Percentiles rank a stretch among this genome's conserved stretches.
Conservation (phyloP, 2,797 vertebrate species). For the Thaleichthys pacificus region DNA sequence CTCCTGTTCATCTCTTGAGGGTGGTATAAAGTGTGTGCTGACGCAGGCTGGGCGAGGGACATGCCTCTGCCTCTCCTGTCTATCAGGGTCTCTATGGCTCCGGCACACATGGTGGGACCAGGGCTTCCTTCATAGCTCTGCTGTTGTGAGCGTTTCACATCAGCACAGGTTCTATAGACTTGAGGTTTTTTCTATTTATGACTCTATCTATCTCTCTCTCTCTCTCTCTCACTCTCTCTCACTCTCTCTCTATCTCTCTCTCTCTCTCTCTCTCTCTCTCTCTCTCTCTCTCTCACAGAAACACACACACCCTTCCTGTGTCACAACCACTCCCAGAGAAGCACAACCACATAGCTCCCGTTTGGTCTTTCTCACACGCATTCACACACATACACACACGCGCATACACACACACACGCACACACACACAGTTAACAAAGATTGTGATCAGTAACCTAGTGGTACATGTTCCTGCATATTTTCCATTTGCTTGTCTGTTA, state of each 20-base stretch:
- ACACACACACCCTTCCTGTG: conserved; percentile 20
- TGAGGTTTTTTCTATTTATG: not conserved
- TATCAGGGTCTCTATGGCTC: not conserved
- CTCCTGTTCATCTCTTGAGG: not conserved
- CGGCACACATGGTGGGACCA: not conserved
- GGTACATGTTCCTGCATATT: conserved; percentile 4
- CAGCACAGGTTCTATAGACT: too few species aligned
- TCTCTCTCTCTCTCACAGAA: not conserved
- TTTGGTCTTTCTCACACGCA: too few species aligned
- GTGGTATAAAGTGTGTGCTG: not conserved
- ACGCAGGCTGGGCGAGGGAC: not conserved
- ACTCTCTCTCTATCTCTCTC: not conserved
- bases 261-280: not conserved
- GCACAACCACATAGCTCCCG: not conserved
- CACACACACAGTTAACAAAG: conserved; percentile 1
- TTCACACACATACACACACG: not conserved
- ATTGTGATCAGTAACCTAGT: conserved; percentile 3
- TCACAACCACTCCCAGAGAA: not conserved
- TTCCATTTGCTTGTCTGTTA: conserved; percentile 2
- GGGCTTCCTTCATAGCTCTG: not conserved
- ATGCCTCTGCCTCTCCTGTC: too few species aligned
- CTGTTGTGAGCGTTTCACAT: not conserved
- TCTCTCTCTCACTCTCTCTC: not conserved
- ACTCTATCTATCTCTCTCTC: not conserved
- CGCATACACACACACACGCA: not conserved